A percentile compares a stretch with the other conserved stretches of the same genome.
Evolutionary conservation across 23 tunicate genomes (phyloP).

Genomic region (Corella eumyota): DNA sequence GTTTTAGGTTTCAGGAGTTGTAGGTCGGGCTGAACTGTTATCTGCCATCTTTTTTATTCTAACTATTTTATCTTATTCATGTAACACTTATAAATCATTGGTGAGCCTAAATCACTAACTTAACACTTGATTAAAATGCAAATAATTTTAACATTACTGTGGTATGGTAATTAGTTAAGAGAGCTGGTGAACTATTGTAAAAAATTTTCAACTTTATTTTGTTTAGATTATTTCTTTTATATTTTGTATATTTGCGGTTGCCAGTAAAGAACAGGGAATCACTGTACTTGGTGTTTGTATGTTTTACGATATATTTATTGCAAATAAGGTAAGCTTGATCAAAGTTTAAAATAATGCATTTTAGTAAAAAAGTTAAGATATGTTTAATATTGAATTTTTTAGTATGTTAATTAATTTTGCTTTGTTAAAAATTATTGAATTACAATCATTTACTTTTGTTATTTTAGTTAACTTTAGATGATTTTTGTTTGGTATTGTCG

Average conservation of each 20-base stretch:
- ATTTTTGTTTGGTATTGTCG: constrained; percentile 33
- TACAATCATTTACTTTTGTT: neutral
- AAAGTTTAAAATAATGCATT: no score
- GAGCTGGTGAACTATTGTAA: no score
- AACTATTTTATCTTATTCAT: constrained; percentile 34
- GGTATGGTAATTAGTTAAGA: no score
- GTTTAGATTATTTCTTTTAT: constrained; percentile 35
- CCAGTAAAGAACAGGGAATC: constrained; percentile 80
- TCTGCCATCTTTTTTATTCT: constrained; percentile 69
- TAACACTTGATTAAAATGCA: no score
- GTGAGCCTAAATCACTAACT: constrained; percentile 32
- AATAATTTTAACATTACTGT: no score
- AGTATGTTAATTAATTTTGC: neutral
- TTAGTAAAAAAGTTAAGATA: no score
- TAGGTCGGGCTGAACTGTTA: constrained; percentile 83
- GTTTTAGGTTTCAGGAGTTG: constrained; percentile 63
- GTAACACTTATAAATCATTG: constrained; percentile 10
- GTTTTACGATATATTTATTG: constrained; percentile 38
- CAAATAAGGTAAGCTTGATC: constrained; percentile 53
- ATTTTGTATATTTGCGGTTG: constrained; percentile 27
- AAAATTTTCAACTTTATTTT: no score
- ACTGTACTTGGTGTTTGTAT: constrained; percentile 61
- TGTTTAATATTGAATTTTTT: no score
- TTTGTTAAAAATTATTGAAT: neutral
- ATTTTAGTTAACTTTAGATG: constrained; percentile 40